phyloP scores from a whole-genome alignment of 2,888 invertebrate genomes.

The Morinoia aosen region DNA sequence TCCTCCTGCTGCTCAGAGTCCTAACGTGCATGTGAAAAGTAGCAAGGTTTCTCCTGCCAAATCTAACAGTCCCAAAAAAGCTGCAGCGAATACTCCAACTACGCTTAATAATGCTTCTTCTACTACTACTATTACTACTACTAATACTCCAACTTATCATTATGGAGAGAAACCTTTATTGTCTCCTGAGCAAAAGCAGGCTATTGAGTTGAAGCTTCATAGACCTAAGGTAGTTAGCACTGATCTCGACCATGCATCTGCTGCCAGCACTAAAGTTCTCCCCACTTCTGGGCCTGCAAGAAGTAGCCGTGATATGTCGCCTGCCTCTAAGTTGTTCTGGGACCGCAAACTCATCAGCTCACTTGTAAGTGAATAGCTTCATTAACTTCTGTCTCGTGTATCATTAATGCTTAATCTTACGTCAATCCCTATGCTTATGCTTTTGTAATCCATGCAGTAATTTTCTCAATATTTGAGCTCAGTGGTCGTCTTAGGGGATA shows the following conservation, averaged over 20 bases:
- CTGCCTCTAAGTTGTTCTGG: conserved; percentile 63
- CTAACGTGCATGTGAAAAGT: neutral
- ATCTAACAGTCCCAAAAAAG: neutral
- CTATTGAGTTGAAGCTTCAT: conserved; percentile 16
- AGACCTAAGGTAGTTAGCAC: neutral
- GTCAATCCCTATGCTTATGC: neutral
- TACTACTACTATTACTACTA: neutral
- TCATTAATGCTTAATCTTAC: neutral
- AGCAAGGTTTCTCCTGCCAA: neutral
- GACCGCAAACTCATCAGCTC: conserved; percentile 65
- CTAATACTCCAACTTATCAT: conserved; percentile 15
- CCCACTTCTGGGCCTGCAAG: conserved; percentile 23
- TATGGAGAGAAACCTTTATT: neutral
- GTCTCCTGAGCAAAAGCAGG: conserved; percentile 20
- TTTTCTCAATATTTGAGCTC: neutral
- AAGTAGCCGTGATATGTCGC: conserved; percentile 55
- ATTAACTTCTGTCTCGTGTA: neutral
- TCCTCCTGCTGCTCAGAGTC: neutral
- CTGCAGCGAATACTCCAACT: neutral
- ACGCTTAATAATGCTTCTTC: too few species aligned
- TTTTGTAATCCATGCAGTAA: neutral
- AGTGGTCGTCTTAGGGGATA: too few species aligned
- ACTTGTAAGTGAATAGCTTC: conserved; percentile 62
- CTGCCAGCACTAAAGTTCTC: conserved; percentile 26
- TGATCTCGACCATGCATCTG: conserved; percentile 35